A percentile compares a stretch with the other conserved stretches of the same genome.
Conservation (phyloP, 37 sponge, comb jelly and placozoan genomes). For the Spongilla lacustris region DNA sequence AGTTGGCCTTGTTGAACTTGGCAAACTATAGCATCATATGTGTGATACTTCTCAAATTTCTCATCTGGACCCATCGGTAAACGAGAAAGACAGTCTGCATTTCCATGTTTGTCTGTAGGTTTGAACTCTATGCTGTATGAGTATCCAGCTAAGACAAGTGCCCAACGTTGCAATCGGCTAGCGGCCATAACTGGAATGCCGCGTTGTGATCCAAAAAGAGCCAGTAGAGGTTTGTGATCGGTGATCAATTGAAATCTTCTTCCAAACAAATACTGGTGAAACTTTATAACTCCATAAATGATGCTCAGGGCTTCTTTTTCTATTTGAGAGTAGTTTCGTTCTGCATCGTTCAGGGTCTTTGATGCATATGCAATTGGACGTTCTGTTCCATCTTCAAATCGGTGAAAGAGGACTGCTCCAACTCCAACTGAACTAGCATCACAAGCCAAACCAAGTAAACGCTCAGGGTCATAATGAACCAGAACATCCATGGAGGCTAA, state of each 20-base stretch:
- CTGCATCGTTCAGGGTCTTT: background rate
- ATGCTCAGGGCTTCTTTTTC: slow-evolving; percentile 16
- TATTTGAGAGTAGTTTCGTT: slow-evolving; percentile 13
- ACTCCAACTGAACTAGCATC: slow-evolving; percentile 32
- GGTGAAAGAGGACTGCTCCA: slow-evolving; percentile 38
- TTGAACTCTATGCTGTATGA: slow-evolving; percentile 32
- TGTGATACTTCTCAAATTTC: background rate
- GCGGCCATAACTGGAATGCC: slow-evolving; percentile 46
- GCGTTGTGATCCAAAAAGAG: slow-evolving; percentile 37
- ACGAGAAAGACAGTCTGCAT: slow-evolving; percentile 63
- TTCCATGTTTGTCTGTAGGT: slow-evolving; percentile 40
- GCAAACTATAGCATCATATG: background rate
- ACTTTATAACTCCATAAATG: slow-evolving; percentile 28
- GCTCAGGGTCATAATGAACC: slow-evolving; percentile 24
- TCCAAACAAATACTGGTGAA: slow-evolving; percentile 38
- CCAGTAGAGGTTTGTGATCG: slow-evolving; percentile 52
- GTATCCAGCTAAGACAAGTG: slow-evolving; percentile 31
- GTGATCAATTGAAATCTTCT: slow-evolving; percentile 16
- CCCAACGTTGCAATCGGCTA: slow-evolving; percentile 45
- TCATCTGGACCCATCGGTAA: slow-evolving; percentile 19
- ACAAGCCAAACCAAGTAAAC: slow-evolving; percentile 10
- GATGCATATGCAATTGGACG: slow-evolving; percentile 17
- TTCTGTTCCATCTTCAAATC: slow-evolving; percentile 13
- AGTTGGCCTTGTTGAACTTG: background rate
- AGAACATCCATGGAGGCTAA: slow-evolving; percentile 23